Base-by-base conservation (phyloP, 2,113 vertebrate species). In the Alectura lathami region DNA sequence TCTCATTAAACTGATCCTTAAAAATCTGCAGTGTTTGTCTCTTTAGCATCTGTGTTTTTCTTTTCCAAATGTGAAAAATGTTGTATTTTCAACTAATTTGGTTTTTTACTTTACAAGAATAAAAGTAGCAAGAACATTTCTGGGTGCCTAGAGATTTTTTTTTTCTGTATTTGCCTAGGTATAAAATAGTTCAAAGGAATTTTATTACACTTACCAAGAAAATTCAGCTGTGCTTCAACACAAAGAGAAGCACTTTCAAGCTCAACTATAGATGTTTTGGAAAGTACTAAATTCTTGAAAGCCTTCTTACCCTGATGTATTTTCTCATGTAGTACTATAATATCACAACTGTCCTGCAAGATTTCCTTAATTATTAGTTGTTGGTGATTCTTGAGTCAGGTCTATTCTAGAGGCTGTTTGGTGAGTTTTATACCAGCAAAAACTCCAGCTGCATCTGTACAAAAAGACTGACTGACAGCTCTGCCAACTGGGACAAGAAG, bases 1-100 rank as follows among this genome's bases (percentile, higher is more conserved):
- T 93, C 78, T 88, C 84, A 89, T 95, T 95, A 89, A 87, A 70
- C 20, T 42, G 38, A n/a, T 43, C 79, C 69, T 82, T 91, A 38
- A 92, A 95, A 84, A 87, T 43, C 57, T 5, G 59, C 56, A 24
- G 20, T 63, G 77, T 76, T 84, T 93, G 69, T 78, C 89, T 73
- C 81, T 64, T 53, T 22, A 30, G 21, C n/a, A 80, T 47, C 59
- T 72, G 38, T 66, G 40, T 54, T 82, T 72, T 64, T 36, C 43
- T 86, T n/a, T 74, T 63, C 50, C 23, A 74, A 70, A 77, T 4
- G 36, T 47, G 14, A 76, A 73, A 88, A 86, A 88, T 38, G 50
- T 11, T 36, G n/a, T n/a, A n/a, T n/a, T n/a, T n/a, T n/a, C n/a
- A n/a, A n/a, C n/a, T n/a, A n/a, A n/a, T n/a, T n/a, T n/a, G n/a